Evolutionary conservation across 2,888 invertebrate species (phyloP).

Genomic region (Caenorhabditis becei): DNA sequence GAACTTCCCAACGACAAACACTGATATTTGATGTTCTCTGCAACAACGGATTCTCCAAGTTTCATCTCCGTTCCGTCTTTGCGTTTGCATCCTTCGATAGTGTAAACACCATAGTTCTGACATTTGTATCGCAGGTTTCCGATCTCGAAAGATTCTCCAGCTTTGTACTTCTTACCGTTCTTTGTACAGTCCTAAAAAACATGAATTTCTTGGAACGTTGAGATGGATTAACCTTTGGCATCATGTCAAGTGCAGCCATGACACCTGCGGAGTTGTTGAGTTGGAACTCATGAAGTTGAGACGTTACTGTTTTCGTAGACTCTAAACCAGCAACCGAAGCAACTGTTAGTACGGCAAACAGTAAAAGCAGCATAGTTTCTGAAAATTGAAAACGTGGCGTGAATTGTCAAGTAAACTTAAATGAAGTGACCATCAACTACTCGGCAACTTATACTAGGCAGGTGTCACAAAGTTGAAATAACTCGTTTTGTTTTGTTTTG

Average conservation of each 20-base stretch:
- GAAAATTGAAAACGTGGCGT: neutral
- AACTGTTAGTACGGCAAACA: neutral
- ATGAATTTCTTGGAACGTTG: neutral
- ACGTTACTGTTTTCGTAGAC: conserved; percentile 22
- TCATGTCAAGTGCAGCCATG: conserved; percentile 38
- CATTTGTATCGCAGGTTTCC: conserved; percentile 68
- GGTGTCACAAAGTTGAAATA: conserved; percentile 15
- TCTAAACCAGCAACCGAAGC: conserved; percentile 2
- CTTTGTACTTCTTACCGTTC: conserved; percentile 39
- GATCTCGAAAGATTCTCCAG: conserved; percentile 29
- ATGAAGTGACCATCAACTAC: conserved; percentile 8
- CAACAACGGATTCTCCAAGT: conserved; percentile 56
- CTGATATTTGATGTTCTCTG: conserved; percentile 65
- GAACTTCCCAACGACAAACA: conserved; percentile 63
- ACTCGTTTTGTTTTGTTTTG: conserved; percentile 46
- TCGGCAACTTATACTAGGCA: neutral
- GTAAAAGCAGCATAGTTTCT: conserved; percentile 11
- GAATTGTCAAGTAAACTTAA: neutral
- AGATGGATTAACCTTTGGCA: conserved; percentile 27
- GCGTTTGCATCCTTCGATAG: conserved; percentile 68
- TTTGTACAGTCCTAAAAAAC: conserved; percentile 37
- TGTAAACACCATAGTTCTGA: conserved; percentile 69
- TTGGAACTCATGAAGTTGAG: conserved; percentile 44
- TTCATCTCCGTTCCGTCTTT: conserved; percentile 59
- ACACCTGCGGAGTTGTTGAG: conserved; percentile 50